Percentiles rank a stretch among this genome's conserved stretches.
These are phyloP conservation scores for Smutsia gigantea DNA, from an alignment of 2,797 vertebrate genomes.

Conservation along the genomic window DNA sequence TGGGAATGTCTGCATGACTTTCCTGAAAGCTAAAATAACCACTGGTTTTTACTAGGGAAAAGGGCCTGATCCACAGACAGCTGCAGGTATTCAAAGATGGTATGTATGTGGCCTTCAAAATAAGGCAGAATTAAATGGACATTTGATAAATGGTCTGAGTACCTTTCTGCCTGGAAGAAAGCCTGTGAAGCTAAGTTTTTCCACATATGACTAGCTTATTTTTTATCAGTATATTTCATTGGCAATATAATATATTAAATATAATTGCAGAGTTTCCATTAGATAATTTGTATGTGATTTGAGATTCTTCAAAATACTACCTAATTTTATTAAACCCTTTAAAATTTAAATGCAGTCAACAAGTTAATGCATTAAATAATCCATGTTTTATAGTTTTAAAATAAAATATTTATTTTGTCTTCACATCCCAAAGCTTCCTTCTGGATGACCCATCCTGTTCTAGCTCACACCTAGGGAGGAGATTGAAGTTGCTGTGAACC, in stretches of 20 bases:
- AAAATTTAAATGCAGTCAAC: slow-evolving; percentile 27
- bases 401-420: slow-evolving; percentile 57
- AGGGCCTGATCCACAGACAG: neutral
- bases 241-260: slow-evolving; percentile 7
- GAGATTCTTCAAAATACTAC: slow-evolving; percentile 49
- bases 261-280: slow-evolving; percentile 52
- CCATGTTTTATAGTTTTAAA: slow-evolving; percentile 6
- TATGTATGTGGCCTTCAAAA: slow-evolving; percentile 34
- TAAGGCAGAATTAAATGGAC: slow-evolving; percentile 29
- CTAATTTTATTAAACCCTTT: slow-evolving; percentile 22
- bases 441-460: neutral
- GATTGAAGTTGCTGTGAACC: neutral
- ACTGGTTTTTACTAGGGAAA: neutral
- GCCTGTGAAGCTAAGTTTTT: neutral
- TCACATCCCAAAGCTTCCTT: neutral
- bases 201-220: neutral
- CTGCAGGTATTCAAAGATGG: slow-evolving; percentile 25
- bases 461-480: neutral
- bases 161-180: slow-evolving; percentile 18
- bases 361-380: neutral
- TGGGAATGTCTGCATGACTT: neutral
- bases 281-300: neutral
- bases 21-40: slow-evolving; percentile 28
- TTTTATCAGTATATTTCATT: slow-evolving; percentile 39
- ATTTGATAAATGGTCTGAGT: slow-evolving; percentile 21